Evolutionary conservation across 2,888 invertebrate species (phyloP).

Genomic region (Lasioglossum villosulum): DNA sequence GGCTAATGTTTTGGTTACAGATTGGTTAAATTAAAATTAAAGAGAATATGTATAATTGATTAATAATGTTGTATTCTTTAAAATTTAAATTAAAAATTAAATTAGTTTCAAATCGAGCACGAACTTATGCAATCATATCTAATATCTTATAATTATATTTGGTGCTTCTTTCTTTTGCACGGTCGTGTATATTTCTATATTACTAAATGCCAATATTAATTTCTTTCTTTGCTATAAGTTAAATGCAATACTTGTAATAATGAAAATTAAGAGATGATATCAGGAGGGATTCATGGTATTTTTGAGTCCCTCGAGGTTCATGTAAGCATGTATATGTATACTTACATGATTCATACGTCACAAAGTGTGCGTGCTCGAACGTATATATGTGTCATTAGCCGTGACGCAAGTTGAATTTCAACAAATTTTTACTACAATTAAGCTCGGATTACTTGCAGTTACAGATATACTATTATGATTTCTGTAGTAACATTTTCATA

Average conservation of each 20-base stretch:
- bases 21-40: too few relatives aligned
- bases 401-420: not conserved
- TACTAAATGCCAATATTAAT: not conserved
- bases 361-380: not conserved
- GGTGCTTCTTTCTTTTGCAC: too few relatives aligned
- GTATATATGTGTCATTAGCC: not conserved
- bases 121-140: too few relatives aligned
- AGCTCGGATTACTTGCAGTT: not conserved
- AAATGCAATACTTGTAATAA: not conserved
- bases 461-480: not conserved
- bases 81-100: too few relatives aligned
- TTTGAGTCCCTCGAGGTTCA: too few relatives aligned
- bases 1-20: too few relatives aligned
- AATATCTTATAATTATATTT: too few relatives aligned
- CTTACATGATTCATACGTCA: constrained; percentile 10
- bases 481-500: not conserved
- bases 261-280: not conserved
- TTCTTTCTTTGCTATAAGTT: not conserved
- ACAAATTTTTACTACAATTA: not conserved
- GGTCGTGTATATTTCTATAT: not conserved
- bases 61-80: too few relatives aligned
- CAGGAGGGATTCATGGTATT: not conserved
- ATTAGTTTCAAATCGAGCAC: too few relatives aligned
- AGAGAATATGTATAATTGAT: too few relatives aligned
- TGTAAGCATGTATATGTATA: not conserved